Evolutionary conservation across 2,113 vertebrate genomes (phyloP).

Genomic region (Mustela lutreola): DNA sequence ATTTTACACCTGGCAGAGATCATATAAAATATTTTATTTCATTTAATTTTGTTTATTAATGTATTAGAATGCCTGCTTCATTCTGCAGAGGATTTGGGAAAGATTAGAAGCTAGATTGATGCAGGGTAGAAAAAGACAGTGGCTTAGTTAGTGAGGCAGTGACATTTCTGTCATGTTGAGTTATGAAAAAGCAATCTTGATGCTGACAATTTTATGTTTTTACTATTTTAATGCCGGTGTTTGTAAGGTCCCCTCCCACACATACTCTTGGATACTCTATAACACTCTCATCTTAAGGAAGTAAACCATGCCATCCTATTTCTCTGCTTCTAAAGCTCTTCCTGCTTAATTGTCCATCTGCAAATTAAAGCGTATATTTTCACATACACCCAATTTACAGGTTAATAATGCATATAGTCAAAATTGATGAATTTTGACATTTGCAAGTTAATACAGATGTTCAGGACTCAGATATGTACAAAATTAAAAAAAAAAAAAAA

Average conservation of each 20-base stretch:
- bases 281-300: not conserved
- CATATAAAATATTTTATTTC: conserved; percentile 40
- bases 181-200: conserved; percentile 1
- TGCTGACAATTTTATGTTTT: not conserved
- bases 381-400: conserved; percentile 24
- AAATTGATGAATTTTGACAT: conserved; percentile 4
- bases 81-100: conserved; percentile 11
- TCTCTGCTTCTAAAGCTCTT: conserved; percentile 62
- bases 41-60: conserved; percentile 39
- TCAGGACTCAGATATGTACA: not conserved
- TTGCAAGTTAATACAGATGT: conserved; percentile 3
- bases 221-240: conserved; percentile 44
- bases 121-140: not conserved
- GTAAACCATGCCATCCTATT: not conserved
- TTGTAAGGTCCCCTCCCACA: not conserved
- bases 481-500: not conserved
- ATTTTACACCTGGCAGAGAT: not conserved
- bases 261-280: not conserved
- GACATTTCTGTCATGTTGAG: conserved; percentile 2
- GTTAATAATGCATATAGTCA: not conserved
- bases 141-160: conserved; percentile 30
- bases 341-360: conserved; percentile 18
- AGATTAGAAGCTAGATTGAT: conserved; percentile 51
- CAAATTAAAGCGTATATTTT: conserved; percentile 50
- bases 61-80: not conserved